Conservation (phyloP, 2,113 vertebrate species). For the Uria lomvia region DNA sequence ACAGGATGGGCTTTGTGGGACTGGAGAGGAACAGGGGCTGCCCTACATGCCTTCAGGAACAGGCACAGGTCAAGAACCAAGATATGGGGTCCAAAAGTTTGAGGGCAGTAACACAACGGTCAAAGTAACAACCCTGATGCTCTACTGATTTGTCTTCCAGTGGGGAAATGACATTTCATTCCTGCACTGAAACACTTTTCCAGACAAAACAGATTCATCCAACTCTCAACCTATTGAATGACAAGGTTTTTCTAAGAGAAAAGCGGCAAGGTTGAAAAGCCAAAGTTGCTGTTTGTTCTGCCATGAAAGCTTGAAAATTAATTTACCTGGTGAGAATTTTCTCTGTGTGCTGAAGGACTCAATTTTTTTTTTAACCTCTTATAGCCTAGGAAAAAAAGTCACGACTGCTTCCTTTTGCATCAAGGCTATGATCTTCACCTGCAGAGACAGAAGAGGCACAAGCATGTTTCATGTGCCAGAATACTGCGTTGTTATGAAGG, state of each 20-base stretch:
- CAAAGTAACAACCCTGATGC: background rate
- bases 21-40: background rate
- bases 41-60: background rate
- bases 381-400: background rate
- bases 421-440: background rate
- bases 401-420: background rate
- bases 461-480: accelerated
- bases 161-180: background rate
- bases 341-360: background rate
- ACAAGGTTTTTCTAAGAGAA: background rate
- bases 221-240: background rate
- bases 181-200: background rate
- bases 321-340: background rate
- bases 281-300: background rate
- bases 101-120: background rate
- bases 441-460: background rate
- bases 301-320: background rate
- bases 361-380: background rate
- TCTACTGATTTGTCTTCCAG: background rate
- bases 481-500: background rate
- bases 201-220: background rate
- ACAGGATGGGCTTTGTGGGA: background rate
- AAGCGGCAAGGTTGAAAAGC: background rate
- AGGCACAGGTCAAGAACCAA: background rate
- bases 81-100: background rate